Base-by-base conservation (phyloP, 2,113 vertebrate genomes). In the Rhinoderma darwinii region DNA sequence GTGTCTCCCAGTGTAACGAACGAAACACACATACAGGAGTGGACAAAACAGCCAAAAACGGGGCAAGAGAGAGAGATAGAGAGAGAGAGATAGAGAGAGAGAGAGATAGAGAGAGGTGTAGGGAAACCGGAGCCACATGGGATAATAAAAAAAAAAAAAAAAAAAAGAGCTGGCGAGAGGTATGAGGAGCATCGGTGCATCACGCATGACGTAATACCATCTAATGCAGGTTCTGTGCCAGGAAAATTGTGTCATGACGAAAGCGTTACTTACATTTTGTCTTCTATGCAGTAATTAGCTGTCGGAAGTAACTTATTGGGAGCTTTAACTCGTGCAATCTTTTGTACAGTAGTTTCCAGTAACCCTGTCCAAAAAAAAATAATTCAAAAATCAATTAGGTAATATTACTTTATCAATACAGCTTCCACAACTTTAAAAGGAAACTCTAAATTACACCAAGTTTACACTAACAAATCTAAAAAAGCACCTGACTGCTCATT, bases 211-310 rank as follows among this genome's bases (percentile, higher is more conserved):
- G 22, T 10, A 6, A 59, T 27, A 59, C 2, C 2, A n/a, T 25
- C 2, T 59, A 1, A 27, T n/a, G 25, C 59, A 30, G 0, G 5
- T 35, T 7, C 3, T 2, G 7, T 3, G 41, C 37, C 14, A 43
- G 15, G 18, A 22, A 39, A 80, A 41, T 4, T 41, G 4, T 41
- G 20, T 0, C 8, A 35, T 50, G 43, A 12, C 1, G 4, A 27
- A 43, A 41, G 1, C 10, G 15, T 56, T 66, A 87, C 94, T 93
- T 83, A 96, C 95, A 97, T 97, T 92, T 98, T 98, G 90, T 98
- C 97, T 89, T 98, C 97, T 0, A 97, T 97, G 92, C 96, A 96
- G 54, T 97, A 97, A 82, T 97, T 94, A 0, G 95, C 96, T 0
- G 96, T 96, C 0, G 96, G 96, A 51, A 97, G 91, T 0, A 93